A percentile compares a stretch with the other conserved stretches of the same genome.
These are phyloP conservation scores for Girardinus metallicus DNA, from an alignment of 2,797 vertebrate genomes.

Conservation along the genomic window DNA sequence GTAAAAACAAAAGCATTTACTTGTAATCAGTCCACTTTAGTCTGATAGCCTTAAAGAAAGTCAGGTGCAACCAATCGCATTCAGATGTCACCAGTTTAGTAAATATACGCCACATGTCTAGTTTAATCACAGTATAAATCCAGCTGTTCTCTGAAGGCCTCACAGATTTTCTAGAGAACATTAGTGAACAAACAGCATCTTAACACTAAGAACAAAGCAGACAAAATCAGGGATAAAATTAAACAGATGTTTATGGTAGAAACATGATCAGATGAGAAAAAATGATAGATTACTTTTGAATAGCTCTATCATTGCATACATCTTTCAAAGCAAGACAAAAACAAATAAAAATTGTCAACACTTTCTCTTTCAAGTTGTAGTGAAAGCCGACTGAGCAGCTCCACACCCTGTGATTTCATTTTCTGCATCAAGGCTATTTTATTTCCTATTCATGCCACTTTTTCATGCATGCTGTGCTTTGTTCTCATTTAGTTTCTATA, in stretches of 20 bases:
- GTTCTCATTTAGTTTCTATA: slow-evolving; percentile 57
- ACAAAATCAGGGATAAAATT: neutral
- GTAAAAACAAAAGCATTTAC: neutral
- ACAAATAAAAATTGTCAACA: slow-evolving; percentile 15
- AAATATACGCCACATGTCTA: too few relatives aligned
- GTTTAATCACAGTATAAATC: neutral
- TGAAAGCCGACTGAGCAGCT: slow-evolving; percentile 52
- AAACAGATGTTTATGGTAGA: neutral
- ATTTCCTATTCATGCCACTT: slow-evolving; percentile 57
- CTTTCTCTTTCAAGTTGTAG: slow-evolving; percentile 38
- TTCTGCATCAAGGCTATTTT: slow-evolving; percentile 62
- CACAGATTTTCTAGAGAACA: neutral
- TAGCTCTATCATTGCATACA: slow-evolving; percentile 13
- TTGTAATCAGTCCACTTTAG: neutral
- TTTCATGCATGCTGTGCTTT: slow-evolving; percentile 64
- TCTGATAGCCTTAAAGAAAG: neutral
- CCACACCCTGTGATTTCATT: slow-evolving; percentile 62
- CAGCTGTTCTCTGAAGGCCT: neutral
- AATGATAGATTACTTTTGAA: neutral
- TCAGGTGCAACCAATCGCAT: too few relatives aligned
- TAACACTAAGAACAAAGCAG: neutral
- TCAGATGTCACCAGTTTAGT: too few relatives aligned
- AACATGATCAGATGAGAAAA: neutral
- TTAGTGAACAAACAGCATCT: neutral
- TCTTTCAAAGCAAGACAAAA: slow-evolving; percentile 16